Evolutionary conservation across 1,140 invertebrate genomes (phyloP).

Genomic region (Anastrepha obliqua): DNA sequence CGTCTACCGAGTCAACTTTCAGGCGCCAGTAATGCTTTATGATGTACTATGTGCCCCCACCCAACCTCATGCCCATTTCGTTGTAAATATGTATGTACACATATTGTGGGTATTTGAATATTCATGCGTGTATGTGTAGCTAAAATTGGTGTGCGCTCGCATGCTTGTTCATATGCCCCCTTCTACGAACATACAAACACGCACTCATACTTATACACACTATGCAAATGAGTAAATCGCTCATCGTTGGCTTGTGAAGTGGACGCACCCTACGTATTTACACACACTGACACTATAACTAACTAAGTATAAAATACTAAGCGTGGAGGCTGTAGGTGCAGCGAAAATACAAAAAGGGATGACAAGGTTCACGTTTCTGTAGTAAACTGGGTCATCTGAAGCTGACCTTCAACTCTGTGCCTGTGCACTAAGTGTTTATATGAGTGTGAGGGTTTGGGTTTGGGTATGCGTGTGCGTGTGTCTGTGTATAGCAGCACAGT

Average conservation of each 20-base stretch:
- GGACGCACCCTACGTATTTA: not conserved
- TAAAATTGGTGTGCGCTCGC: not conserved
- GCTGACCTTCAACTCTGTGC: constrained; percentile 32
- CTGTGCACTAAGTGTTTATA: not conserved
- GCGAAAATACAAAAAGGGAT: constrained; percentile 28
- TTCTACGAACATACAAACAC: too few relatives aligned
- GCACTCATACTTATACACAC: not conserved
- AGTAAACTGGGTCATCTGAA: constrained; percentile 21
- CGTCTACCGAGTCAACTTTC: not conserved
- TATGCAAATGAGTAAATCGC: constrained; percentile 46
- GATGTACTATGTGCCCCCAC: not conserved
- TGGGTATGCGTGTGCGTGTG: not conserved
- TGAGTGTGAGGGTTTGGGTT: not conserved
- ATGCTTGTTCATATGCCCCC: not conserved
- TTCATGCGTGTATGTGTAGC: not conserved
- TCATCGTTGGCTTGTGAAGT: constrained; percentile 14
- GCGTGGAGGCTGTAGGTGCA: not conserved
- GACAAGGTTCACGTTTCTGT: constrained; percentile 19
- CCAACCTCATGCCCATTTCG: not conserved
- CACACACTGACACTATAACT: not conserved
- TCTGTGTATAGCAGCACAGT: not conserved
- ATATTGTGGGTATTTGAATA: not conserved
- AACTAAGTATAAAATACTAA: not conserved
- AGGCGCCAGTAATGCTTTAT: not conserved
- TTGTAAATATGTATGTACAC: not conserved